Percentiles rank a stretch among this genome's conserved stretches.
These are phyloP conservation scores for Muschampia plurimacula DNA, from an alignment of 2,888 invertebrate species.

Conservation along the genomic window DNA sequence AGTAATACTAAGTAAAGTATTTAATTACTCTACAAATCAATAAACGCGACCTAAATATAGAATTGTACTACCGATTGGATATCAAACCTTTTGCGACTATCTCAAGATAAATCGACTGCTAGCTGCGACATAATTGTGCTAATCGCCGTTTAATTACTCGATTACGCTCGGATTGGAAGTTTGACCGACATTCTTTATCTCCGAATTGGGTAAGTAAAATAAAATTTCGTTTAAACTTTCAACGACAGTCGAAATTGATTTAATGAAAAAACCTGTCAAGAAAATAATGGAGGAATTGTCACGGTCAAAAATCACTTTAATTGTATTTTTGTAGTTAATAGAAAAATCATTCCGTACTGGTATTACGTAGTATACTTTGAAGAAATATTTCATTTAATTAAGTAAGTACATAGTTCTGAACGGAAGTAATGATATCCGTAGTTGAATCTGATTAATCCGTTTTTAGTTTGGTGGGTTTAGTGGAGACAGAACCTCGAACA, in stretches of 20 bases:
- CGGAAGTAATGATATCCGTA: no score
- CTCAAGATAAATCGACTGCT: slow-evolving; percentile 49
- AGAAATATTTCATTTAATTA: no score
- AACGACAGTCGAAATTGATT: not conserved
- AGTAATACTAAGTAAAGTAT: no score
- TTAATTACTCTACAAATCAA: no score
- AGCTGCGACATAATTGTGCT: slow-evolving; percentile 45
- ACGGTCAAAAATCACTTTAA: slow-evolving; percentile 1
- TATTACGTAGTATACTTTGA: no score
- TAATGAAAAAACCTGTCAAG: slow-evolving; percentile 1
- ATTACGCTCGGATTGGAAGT: slow-evolving; percentile 45
- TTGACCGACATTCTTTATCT: slow-evolving; percentile 49
- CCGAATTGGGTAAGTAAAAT: slow-evolving; percentile 34
- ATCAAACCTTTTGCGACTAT: slow-evolving; percentile 53
- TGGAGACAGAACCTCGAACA: no score
- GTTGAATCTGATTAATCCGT: no score
- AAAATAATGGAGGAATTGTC: not conserved
- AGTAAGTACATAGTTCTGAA: no score
- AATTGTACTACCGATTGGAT: slow-evolving; percentile 32
- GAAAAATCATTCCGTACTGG: not conserved
- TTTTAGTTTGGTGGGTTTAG: no score
- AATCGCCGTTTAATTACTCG: slow-evolving; percentile 50
- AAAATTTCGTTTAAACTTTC: slow-evolving; percentile 11
- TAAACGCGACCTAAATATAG: slow-evolving; percentile 11
- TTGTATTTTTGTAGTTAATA: slow-evolving; percentile 11